Evolutionary conservation across 2,888 invertebrate genomes (phyloP), one percentile per base, ranked within the genome.

Genomic region (Nebria brevicollis): DNA sequence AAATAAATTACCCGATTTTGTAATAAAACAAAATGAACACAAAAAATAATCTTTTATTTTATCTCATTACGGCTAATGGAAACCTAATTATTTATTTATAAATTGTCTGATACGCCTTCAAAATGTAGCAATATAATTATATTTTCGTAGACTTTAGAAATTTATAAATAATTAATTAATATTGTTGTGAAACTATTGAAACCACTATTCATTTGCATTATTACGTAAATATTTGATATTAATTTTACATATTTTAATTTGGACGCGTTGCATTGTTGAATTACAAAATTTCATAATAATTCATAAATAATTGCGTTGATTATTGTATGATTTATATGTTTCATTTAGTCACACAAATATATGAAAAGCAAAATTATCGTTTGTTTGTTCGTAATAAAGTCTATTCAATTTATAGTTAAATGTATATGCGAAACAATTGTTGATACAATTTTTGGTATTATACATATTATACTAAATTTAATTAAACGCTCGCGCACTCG

Each of bases 311-410:
- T 20, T 20, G 20, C 54, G 54, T 54, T 20, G 54, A 54, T 54
- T 54, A 54, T 54, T 54, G 54, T 54, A 54, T 54, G 54, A 54
- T 54, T 54, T 54, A 54, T 54, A 54, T 54, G 54, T 54, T 54
- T 54, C 7, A 54, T 54, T 54, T 54, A 54, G 54, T 3, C 54
- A 54, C 8, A 54, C 6, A 54, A 8, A 54, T 54, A 7, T 54
- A 54, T 54, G 54, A 54, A 54, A 54, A 54, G 8, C 54, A 54
- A 54, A 54, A 54, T 54, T 11, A 20, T 20, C 20, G 20, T 2
- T 6, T 54, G 54, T 7, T 54, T 54, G 54, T 13, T 11, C 7
- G 54, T 54, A 54, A 11, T 8, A 54, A 54, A 54, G 13, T 54
- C 11, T 54, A 54, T 54, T 54, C 54, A 54, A 54, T 54, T 54